phyloP scores from a whole-genome alignment of 2,888 invertebrate species.

The Morpho helenor region DNA sequence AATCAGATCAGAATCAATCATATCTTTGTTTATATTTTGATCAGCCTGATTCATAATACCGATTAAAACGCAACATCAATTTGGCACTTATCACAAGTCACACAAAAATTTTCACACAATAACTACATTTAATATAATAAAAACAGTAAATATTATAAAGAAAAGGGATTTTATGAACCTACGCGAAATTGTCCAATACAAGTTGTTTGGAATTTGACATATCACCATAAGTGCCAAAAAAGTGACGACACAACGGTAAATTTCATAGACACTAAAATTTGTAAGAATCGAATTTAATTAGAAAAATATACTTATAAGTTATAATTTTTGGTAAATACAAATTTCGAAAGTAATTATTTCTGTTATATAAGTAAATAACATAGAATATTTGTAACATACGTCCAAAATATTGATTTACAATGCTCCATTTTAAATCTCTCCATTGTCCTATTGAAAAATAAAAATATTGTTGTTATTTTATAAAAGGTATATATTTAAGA shows the following conservation, averaged over 20 bases:
- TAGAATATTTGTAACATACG: too few relatives aligned
- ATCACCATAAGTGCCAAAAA: conserved; percentile 55
- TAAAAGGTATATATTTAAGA: too few relatives aligned
- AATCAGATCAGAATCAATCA: conserved; percentile 76
- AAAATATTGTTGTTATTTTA: too few relatives aligned
- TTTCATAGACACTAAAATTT: conserved; percentile 39
- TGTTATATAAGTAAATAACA: too few relatives aligned
- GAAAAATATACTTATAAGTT: too few relatives aligned
- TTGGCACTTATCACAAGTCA: conserved; percentile 71
- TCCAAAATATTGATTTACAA: too few relatives aligned
- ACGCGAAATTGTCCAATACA: conserved; percentile 63
- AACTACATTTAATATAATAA: conserved; percentile 61
- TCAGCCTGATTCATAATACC: conserved; percentile 70
- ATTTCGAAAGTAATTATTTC: too few relatives aligned
- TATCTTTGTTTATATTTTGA: conserved; percentile 79
- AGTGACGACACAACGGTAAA: conserved; percentile 57
- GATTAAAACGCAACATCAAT: conserved; percentile 64
- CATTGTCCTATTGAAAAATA: too few relatives aligned
- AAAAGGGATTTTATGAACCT: conserved; percentile 55
- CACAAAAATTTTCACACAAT: conserved; percentile 56
- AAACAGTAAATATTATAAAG: conserved; percentile 59
- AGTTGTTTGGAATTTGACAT: conserved; percentile 75
- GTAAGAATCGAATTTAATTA: too few relatives aligned
- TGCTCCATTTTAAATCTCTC: too few relatives aligned
- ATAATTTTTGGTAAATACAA: too few relatives aligned